Evolutionary conservation across 1,140 invertebrate genomes (phyloP).

Genomic region (Zaprionus vittiger): DNA sequence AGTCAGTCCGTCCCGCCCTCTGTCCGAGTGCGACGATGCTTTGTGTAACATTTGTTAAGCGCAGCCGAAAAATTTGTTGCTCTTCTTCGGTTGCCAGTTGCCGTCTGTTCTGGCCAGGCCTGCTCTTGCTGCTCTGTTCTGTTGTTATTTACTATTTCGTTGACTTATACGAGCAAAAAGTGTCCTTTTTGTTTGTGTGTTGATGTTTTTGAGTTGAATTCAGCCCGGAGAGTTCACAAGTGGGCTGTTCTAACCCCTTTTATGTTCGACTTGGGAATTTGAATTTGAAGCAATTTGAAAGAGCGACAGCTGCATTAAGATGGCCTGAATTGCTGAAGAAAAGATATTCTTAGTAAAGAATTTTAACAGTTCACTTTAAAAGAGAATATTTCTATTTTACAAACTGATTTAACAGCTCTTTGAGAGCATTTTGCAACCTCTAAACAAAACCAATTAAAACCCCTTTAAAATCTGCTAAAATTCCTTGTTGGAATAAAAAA

Average conservation of each 20-base stretch:
- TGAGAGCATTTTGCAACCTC: not conserved
- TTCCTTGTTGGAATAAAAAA: not conserved
- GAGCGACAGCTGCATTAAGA: not conserved
- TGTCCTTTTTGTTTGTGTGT: slow-evolving; percentile 51
- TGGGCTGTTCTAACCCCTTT: slow-evolving; percentile 39
- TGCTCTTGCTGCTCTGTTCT: slow-evolving; percentile 35
- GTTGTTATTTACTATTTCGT: slow-evolving; percentile 76
- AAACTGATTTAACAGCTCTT: too few relatives aligned
- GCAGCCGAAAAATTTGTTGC: slow-evolving; percentile 72
- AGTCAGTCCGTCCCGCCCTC: slow-evolving; percentile 47
- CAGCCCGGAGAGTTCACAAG: slow-evolving; percentile 5
- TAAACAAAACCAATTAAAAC: slow-evolving; percentile 1
- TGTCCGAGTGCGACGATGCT: slow-evolving; percentile 32
- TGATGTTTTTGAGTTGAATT: slow-evolving; percentile 17
- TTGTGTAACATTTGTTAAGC: slow-evolving; percentile 76
- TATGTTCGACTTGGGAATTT: slow-evolving; percentile 20
- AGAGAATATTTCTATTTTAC: too few relatives aligned
- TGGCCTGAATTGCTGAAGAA: not conserved
- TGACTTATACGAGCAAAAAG: slow-evolving; percentile 49
- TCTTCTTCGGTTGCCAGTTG: slow-evolving; percentile 57
- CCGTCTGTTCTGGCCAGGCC: slow-evolving; percentile 33
- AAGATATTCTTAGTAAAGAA: too few relatives aligned
- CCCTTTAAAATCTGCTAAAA: not conserved
- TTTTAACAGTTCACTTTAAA: too few relatives aligned
- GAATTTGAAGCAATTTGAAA: slow-evolving; percentile 27